These are phyloP conservation scores for Sarcoramphus papa DNA, from an alignment of 2,797 vertebrate species.

Conservation along the genomic window DNA sequence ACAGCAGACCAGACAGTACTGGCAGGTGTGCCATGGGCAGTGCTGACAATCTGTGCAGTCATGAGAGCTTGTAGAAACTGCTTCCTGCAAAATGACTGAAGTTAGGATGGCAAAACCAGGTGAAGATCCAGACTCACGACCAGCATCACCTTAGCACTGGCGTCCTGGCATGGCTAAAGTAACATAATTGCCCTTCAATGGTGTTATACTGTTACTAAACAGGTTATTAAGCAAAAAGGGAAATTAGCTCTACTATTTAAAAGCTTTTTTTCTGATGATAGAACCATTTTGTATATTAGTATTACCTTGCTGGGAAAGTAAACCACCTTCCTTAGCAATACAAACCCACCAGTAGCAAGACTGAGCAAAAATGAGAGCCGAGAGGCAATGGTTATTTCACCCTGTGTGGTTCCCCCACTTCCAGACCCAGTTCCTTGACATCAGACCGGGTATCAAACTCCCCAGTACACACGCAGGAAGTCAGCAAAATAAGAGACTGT, in stretches of 20 bases:
- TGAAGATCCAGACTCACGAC: background rate
- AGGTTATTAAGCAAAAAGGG: background rate
- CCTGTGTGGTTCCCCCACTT: background rate
- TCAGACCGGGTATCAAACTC: fast-evolving
- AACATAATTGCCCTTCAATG: background rate
- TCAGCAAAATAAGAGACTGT: background rate
- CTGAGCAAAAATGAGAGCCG: background rate
- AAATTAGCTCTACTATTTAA: background rate
- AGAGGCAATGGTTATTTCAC: background rate
- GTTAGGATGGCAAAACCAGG: background rate
- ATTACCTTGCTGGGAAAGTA: background rate
- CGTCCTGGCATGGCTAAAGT: background rate
- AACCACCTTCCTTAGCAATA: background rate
- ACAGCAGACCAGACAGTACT: background rate
- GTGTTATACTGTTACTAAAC: background rate
- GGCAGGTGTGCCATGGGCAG: background rate
- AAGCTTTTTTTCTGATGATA: background rate
- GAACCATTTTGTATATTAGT: background rate
- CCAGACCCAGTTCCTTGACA: background rate
- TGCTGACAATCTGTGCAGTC: background rate
- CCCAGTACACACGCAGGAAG: background rate
- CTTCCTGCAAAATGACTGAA: background rate
- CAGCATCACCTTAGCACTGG: background rate
- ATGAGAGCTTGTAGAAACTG: background rate
- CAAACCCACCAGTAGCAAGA: background rate